A percentile compares a stretch with the other conserved stretches of the same genome.
Conservation (phyloP, 2,888 invertebrate species). For the Argyresthia goedartella region DNA sequence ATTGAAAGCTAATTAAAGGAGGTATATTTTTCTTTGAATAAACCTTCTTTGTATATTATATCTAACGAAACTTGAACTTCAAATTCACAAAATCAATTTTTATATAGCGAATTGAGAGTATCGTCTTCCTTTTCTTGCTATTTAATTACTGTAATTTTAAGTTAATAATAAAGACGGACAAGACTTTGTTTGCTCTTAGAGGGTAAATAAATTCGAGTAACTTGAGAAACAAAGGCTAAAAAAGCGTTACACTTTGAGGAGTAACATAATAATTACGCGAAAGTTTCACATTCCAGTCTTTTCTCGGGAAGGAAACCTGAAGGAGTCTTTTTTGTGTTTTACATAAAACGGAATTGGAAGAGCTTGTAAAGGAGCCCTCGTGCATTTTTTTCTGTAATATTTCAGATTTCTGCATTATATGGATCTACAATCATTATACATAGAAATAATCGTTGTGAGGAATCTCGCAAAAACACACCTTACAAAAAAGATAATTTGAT, state of each 20-base stretch:
- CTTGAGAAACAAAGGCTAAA: constrained; percentile 35
- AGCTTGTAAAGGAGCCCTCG: too few species aligned
- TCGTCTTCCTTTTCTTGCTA: constrained; percentile 46
- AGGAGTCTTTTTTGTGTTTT: background rate
- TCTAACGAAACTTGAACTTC: constrained; percentile 28
- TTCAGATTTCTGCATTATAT: too few species aligned
- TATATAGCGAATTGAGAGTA: constrained; percentile 40
- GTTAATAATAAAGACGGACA: constrained; percentile 62
- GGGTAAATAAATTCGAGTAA: constrained; percentile 45
- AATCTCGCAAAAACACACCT: too few species aligned
- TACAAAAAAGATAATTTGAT: too few species aligned
- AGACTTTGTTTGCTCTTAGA: constrained; percentile 55
- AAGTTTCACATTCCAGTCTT: too few species aligned
- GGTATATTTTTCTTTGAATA: too few species aligned
- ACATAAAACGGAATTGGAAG: background rate
- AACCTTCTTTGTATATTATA: too few species aligned
- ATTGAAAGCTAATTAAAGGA: too few species aligned
- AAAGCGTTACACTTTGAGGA: constrained; percentile 30
- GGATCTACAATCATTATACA: too few species aligned
- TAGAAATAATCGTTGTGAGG: too few species aligned
- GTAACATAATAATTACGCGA: constrained; percentile 24
- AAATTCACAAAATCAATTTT: background rate
- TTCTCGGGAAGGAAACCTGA: too few species aligned
- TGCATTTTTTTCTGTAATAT: too few species aligned
- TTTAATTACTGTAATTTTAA: constrained; percentile 63